Percentiles rank a stretch among this genome's conserved stretches.
Evolutionary conservation across 2,113 vertebrate species (phyloP).

Genomic region (Salvelinus namaycush): DNA sequence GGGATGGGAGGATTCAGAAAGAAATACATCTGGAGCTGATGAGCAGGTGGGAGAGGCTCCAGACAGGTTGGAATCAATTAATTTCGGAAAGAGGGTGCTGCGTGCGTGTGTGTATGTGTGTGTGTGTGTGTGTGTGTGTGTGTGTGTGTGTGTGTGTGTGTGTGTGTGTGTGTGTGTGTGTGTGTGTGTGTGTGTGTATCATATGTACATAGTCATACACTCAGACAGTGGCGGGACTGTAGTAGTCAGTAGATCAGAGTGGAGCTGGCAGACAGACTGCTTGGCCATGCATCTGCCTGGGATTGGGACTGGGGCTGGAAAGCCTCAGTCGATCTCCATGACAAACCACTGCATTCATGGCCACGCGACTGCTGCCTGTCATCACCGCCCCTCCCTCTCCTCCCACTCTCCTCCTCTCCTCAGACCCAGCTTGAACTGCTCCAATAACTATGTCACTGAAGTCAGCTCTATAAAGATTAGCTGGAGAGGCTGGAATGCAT

Average conservation of each 20-base stretch:
- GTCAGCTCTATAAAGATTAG: constrained; percentile 75
- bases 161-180: too few relatives aligned
- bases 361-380: constrained; percentile 35
- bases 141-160: too few relatives aligned
- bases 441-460: constrained; percentile 68
- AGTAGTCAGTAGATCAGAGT: neutral
- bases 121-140: too few relatives aligned
- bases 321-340: constrained; percentile 4
- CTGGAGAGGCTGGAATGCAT: constrained; percentile 31
- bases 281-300: neutral
- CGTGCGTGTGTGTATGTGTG: neutral
- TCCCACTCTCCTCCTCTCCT: neutral
- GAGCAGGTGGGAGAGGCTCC: too few relatives aligned
- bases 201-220: too few relatives aligned
- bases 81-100: too few relatives aligned
- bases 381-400: constrained; percentile 17
- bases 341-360: constrained; percentile 39
- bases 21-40: too few relatives aligned
- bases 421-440: constrained; percentile 45
- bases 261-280: constrained; percentile 1
- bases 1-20: too few relatives aligned
- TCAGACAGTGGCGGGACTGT: neutral
- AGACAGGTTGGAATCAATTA: too few relatives aligned
- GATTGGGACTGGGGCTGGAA: neutral
- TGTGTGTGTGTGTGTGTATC: too few relatives aligned